Evolutionary conservation across 64 coral and sea anemone genomes (phyloP), one percentile per base, ranked within the genome.

Genomic region (Pocillopora damicornis): DNA sequence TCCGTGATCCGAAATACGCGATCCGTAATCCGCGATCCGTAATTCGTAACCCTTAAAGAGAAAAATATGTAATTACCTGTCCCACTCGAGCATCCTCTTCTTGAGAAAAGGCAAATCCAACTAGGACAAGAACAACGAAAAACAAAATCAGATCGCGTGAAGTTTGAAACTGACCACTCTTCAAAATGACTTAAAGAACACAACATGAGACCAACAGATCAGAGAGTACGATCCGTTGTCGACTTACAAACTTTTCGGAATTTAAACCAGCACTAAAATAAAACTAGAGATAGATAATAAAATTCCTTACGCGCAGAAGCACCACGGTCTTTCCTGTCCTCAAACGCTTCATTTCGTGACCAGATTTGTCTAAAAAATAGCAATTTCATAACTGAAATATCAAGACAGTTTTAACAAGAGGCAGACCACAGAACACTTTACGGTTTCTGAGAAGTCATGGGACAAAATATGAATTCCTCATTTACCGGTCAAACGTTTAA

Each of bases 71-170:
- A 45, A 58, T 60, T 71, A 98, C 96, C 91, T 98, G 96, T 62
- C 87, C 74, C 13, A 98, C 93, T 75, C 80, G 88, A 8, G 90
- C 97, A 91, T 82, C 81, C 58, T 99, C 97, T 79, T 99, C 97
- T 78, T 99, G 97, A 65, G 97, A 99, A 88, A 99, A 99, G n/a
- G 97, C 97, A 76, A 95, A 99, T 60, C 97, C 97, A 86, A 92
- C 97, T 99, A 80, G 12, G 42, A 51, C 42, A 51, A 85, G 37
- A 86, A 73, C 88, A 75, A 23, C 13, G 15, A 91, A 15, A 58
- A 82, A 51, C 9, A 67, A 26, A n/a, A 64, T 9, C 35, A 36
- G 15, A 61, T 15, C 22, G 35, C 35, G 15, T 9, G 37, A 83
- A 30, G 12, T 51, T 4, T 7, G 7, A 2, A 51, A 51, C 42